Evolutionary conservation across 2,113 vertebrate genomes (phyloP).

Genomic region (Penelope pileata): DNA sequence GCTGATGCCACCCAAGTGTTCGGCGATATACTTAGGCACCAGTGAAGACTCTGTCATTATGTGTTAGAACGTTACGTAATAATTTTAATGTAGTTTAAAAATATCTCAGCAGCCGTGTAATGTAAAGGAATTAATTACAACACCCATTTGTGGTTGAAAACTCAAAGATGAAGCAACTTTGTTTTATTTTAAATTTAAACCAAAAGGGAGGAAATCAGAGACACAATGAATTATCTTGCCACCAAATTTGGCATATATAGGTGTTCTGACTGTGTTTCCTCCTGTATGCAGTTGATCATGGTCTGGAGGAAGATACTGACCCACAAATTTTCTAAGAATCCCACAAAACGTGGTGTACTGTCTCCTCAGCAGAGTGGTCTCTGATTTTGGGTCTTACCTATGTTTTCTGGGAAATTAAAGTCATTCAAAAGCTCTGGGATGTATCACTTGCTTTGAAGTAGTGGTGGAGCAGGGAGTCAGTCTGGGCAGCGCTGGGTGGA

Average conservation of each 20-base stretch:
- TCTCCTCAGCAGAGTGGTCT: background rate
- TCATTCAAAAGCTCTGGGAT: background rate
- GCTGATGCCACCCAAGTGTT: constrained; percentile 62
- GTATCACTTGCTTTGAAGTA: rapidly evolving
- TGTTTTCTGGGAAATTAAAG: background rate
- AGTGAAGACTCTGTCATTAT: constrained; percentile 37
- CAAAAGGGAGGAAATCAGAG: background rate
- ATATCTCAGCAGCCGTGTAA: constrained; percentile 26
- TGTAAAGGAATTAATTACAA: constrained; percentile 38
- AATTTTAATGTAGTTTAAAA: constrained; percentile 51
- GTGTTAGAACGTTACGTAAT: constrained; percentile 57
- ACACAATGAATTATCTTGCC: background rate
- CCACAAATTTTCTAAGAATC: background rate
- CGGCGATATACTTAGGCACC: background rate
- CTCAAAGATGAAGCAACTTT: background rate
- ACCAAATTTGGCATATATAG: background rate
- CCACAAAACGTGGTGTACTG: rapidly evolving
- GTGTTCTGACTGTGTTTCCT: background rate
- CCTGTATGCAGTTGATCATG: background rate
- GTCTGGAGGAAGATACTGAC: background rate
- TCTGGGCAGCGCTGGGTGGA: background rate
- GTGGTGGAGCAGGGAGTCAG: background rate
- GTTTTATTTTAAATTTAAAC: constrained; percentile 19
- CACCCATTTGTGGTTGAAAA: constrained; percentile 15
- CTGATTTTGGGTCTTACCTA: background rate